These are phyloP conservation scores for Dryas iulia DNA, from an alignment of 1,140 invertebrate genomes.

Conservation along the genomic window DNA sequence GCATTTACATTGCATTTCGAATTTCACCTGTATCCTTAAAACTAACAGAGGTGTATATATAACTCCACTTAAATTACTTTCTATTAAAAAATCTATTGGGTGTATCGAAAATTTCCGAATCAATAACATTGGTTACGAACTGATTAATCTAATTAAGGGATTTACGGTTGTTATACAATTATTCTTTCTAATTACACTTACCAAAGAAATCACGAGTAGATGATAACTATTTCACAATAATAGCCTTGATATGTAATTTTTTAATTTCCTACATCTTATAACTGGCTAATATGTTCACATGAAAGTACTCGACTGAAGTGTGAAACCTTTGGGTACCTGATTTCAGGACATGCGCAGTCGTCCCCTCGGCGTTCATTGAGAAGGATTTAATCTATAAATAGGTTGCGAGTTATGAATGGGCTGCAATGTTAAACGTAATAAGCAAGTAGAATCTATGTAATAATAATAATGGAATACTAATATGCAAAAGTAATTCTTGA, in stretches of 20 bases:
- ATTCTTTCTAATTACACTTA: not conserved
- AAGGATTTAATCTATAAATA: slow-evolving; percentile 31
- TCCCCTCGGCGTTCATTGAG: slow-evolving; percentile 21
- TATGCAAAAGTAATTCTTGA: no score
- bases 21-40: not conserved
- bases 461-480: no score
- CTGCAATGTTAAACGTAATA: not conserved
- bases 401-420: slow-evolving; percentile 16
- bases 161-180: not conserved
- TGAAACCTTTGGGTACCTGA: slow-evolving; percentile 22
- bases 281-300: slow-evolving; percentile 14
- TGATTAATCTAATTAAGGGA: not conserved
- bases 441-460: no score
- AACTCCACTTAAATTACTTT: not conserved
- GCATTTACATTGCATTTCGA: not conserved
- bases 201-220: not conserved
- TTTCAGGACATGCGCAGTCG: slow-evolving; percentile 27
- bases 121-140: not conserved
- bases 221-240: slow-evolving; percentile 10
- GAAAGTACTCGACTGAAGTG: slow-evolving; percentile 26
- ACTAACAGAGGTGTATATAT: not conserved
- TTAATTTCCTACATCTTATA: slow-evolving; percentile 13
- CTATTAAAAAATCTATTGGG: not conserved
- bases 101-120: not conserved
- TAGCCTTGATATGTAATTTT: not conserved